Evolutionary conservation across 2,113 vertebrate genomes (phyloP).

Genomic region (Falcunculus frontatus): DNA sequence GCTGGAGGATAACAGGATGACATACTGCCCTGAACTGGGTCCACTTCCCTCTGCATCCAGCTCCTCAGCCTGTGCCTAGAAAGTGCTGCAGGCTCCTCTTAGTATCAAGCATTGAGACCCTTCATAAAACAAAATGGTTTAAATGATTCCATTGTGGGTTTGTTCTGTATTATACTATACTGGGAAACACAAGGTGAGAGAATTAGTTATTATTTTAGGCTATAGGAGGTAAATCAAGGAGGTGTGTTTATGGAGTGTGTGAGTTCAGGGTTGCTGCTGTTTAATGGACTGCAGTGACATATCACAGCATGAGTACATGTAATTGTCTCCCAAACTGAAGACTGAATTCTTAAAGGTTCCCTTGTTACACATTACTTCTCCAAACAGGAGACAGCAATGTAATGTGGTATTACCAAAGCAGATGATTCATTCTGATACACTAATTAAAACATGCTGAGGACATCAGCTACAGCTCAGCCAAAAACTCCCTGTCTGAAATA

Average conservation of each 20-base stretch:
- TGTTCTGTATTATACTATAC: not conserved
- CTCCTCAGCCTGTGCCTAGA: not conserved
- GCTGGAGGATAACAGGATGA: not conserved
- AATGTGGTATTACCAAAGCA: not conserved
- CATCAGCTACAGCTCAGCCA: not conserved
- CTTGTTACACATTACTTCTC: not conserved
- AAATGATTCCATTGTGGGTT: accelerated
- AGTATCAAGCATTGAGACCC: accelerated
- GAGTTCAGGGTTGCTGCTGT: not conserved
- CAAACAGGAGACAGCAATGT: not conserved
- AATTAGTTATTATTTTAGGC: not conserved
- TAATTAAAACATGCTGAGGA: not conserved
- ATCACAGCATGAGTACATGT: not conserved
- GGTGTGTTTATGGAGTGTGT: not conserved
- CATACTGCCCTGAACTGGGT: accelerated
- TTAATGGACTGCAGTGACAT: not conserved
- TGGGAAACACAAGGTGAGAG: not conserved
- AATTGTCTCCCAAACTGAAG: not conserved
- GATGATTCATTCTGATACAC: not conserved
- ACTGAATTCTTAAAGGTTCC: not conserved
- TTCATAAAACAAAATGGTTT: not conserved
- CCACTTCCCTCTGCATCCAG: not conserved
- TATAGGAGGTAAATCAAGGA: not conserved
- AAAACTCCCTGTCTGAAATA: not conserved
- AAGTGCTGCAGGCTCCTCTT: not conserved